Base-by-base conservation (phyloP, 2,797 vertebrate species). In the Thalassophryne amazonica region DNA sequence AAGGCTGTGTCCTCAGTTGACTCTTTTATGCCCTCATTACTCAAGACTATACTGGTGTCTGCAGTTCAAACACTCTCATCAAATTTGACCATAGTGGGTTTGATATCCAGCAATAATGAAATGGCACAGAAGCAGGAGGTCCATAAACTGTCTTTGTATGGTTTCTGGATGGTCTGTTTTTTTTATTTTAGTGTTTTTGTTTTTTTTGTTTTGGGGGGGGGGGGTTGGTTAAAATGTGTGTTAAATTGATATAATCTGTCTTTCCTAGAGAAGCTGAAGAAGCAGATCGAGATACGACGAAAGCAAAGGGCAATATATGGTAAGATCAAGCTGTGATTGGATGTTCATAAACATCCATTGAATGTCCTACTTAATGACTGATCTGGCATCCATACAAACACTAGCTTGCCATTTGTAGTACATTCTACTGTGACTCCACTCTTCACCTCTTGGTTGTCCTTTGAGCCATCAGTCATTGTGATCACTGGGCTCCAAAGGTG, bases 221-320 rank as follows among this genome's bases (percentile, higher is more conserved):
- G n/a, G n/a, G n/a, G n/a, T n/a, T n/a, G n/a, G n/a, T n/a, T n/a
- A n/a, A 16, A 11, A 19, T 15, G 2, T 11, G 18, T 5, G 29
- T 37, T 39, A 28, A 36, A 22, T 39, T 19, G 34, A 14, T 21
- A 4, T 10, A 2, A 11, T 41, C 13, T 42, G 16, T 31, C 31
- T 77, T 50, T 70, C 30, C 41, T 86, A 98, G 95, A 91, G 66
- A 81, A 79, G 51, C 67, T 96, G 75, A 98, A 95, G 89, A 91
- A 84, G 54, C 83, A 91, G 19, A 74, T 96, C 59, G 91, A 83
- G 14, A 81, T 85, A 71, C 83, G 87, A 28, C 89, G 89, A 23
- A 80, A 91, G 70, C 93, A 93, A 79, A 89, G 78, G 23, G 93
- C 89, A 15, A 92, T 86, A 70, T 67, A 81, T 36, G 91, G 95